Base-by-base conservation (phyloP, 1,140 invertebrate genomes). In the Leptinotarsa undecemlineata region DNA sequence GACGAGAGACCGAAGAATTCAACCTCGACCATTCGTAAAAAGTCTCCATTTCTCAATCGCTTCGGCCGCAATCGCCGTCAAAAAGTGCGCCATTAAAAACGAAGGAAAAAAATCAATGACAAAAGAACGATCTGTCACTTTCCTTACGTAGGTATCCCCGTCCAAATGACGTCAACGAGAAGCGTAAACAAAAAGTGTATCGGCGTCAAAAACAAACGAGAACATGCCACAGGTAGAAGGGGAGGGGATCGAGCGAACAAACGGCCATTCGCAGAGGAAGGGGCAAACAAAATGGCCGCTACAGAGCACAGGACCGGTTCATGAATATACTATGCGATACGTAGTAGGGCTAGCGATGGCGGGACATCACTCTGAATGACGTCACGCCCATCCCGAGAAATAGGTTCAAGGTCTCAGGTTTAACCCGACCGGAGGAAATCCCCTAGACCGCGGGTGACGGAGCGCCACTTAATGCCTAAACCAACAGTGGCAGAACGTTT, bases 381-480 rank as follows among this genome's bases (percentile, higher is more conserved):
- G 67, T 68, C 67, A 68, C 17, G 33, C 20, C 17, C 26, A 17
- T 68, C 42, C 67, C 67, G 20, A 68, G 67, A 68, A 68, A 68
- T 68, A 48, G 67, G 67, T 68, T 68, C 67, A 68, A 68, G 67
- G 67, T 47, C 47, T 19, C 42, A 5, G 26, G 42, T 68, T 68
- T 19, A 68, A 66, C 26, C 63, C 26, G 19, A 33, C 15, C 63
- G 14, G 14, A 66, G 63, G 63, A 66, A 66, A 66, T 66, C 26
- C 63, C 63, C 63, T 21, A 66, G 63, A 66, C 63, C 63, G 15
- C 21, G 17, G 51, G n/a, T 57, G 51, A 42, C 33, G 33, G 33
- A 42, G 8, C 33, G 33, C 33, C 33, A 42, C 33, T 42, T 42
- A 33, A 33, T 33, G 57, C 57, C 17, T 61, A 19, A 61, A 61